Evolutionary conservation across 2,113 vertebrate genomes (phyloP).

Genomic region (Daphoenositta chrysoptera): DNA sequence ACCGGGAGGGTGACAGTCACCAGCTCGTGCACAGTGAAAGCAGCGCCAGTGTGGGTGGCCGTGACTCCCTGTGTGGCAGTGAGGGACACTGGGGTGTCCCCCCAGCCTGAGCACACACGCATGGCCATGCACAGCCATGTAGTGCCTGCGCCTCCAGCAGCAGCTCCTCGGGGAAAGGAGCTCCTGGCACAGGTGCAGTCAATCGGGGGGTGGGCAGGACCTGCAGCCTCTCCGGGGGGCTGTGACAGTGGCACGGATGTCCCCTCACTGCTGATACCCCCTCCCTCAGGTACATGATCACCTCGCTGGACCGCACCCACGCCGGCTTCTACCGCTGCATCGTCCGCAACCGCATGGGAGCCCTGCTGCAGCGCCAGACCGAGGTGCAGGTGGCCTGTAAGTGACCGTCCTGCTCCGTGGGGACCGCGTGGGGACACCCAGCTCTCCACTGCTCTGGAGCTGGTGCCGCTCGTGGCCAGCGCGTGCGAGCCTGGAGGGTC

Average conservation of each 20-base stretch:
- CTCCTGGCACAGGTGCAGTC: rapidly evolving
- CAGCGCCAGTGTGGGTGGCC: rapidly evolving
- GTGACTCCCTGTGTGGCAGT: rapidly evolving
- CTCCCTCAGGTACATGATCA: constrained; percentile 88
- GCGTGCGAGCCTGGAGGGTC: rapidly evolving
- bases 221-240: not conserved
- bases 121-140: rapidly evolving
- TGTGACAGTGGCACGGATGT: not conserved
- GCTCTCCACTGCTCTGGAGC: rapidly evolving
- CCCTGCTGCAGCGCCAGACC: constrained; percentile 90
- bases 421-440: rapidly evolving
- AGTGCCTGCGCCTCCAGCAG: not conserved
- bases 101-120: not conserved
- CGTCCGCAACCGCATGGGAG: constrained; percentile 93
- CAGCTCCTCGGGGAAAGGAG: not conserved
- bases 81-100: not conserved
- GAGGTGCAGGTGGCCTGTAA: constrained; percentile 98
- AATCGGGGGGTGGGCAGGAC: not conserved
- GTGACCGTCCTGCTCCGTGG: constrained; percentile 32
- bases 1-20: rapidly evolving
- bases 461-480: not conserved
- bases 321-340: constrained; percentile 96
- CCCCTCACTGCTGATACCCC: not conserved
- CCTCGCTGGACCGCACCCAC: constrained; percentile 90
- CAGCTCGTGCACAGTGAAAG: rapidly evolving